These are phyloP conservation scores for Tetramorium alpestre DNA, from an alignment of 1,140 invertebrate genomes.

Conservation along the genomic window DNA sequence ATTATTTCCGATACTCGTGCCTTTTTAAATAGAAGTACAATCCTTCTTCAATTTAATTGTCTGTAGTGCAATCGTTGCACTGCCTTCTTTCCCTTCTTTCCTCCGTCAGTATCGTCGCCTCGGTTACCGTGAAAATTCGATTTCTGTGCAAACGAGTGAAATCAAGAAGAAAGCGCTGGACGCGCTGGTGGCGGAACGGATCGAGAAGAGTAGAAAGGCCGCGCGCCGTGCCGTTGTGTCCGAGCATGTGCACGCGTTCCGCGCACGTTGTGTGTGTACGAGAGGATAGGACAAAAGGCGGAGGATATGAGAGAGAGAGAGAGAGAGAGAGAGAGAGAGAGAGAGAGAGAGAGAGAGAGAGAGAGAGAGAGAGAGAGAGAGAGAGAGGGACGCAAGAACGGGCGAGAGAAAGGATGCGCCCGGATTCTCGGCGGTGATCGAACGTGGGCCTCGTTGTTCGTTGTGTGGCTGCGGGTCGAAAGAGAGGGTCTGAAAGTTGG, in stretches of 20 bases:
- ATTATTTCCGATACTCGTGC: neutral
- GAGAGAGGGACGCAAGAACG: neutral
- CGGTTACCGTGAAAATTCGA: conserved; percentile 63
- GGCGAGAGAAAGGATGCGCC: conserved; percentile 51
- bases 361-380: conserved; percentile 27
- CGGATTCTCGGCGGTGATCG: conserved; percentile 64
- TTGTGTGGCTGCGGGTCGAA: conserved; percentile 49
- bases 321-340: conserved; percentile 9
- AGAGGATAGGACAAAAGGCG: conserved; percentile 26
- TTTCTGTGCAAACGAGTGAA: conserved; percentile 63
- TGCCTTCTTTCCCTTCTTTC: neutral
- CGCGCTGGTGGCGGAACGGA: neutral
- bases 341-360: neutral
- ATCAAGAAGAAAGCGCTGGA: conserved; percentile 45
- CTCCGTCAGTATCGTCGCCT: conserved; percentile 2
- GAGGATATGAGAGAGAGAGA: conserved; percentile 25
- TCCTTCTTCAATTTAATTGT: neutral
- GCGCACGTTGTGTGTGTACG: neutral
- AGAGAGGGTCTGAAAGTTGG: conserved; percentile 53
- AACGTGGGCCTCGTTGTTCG: conserved; percentile 57
- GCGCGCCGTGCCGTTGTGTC: neutral
- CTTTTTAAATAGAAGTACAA: neutral
- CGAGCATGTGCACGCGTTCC: neutral
- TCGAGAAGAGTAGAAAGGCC: conserved; percentile 35
- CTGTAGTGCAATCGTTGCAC: neutral